phyloP scores from a whole-genome alignment of 2,797 vertebrate genomes.

The Acestrorhynchus altus region DNA sequence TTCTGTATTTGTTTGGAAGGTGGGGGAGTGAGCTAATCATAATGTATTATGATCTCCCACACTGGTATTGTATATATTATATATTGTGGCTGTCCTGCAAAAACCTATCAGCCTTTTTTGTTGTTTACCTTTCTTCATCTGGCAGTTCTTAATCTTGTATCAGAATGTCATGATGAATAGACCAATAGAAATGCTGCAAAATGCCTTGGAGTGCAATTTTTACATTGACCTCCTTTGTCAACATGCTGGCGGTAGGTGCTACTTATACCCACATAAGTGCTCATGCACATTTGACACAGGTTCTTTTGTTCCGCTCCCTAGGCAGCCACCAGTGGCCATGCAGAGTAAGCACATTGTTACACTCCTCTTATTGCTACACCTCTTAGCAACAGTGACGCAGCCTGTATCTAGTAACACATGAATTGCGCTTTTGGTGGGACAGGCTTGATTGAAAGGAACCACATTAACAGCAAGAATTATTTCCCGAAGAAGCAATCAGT shows the following conservation, averaged over 20 bases:
- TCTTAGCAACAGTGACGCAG: background rate
- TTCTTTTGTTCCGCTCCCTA: background rate
- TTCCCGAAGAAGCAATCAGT: background rate
- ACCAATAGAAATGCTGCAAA: too few relatives aligned
- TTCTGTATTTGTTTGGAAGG: constrained; percentile 6
- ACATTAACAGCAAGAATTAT: background rate
- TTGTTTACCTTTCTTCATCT: too few relatives aligned
- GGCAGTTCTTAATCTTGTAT: too few relatives aligned
- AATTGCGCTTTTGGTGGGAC: background rate
- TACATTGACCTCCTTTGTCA: too few relatives aligned
- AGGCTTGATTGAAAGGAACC: background rate
- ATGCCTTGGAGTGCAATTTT: too few relatives aligned
- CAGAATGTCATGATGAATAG: too few relatives aligned
- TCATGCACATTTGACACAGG: background rate
- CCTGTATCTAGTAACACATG: background rate
- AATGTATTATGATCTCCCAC: background rate
- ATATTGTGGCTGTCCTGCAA: background rate
- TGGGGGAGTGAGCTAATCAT: background rate
- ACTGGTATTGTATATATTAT: background rate
- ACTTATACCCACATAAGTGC: background rate
- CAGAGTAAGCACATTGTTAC: background rate
- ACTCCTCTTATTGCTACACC: background rate
- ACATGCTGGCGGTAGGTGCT: too few relatives aligned
- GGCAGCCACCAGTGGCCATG: background rate
- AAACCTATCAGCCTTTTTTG: too few relatives aligned